A percentile compares a stretch with the other conserved stretches of the same genome.
Conservation (phyloP, 2,113 vertebrate genomes). For the Cephalopterus ornatus region DNA sequence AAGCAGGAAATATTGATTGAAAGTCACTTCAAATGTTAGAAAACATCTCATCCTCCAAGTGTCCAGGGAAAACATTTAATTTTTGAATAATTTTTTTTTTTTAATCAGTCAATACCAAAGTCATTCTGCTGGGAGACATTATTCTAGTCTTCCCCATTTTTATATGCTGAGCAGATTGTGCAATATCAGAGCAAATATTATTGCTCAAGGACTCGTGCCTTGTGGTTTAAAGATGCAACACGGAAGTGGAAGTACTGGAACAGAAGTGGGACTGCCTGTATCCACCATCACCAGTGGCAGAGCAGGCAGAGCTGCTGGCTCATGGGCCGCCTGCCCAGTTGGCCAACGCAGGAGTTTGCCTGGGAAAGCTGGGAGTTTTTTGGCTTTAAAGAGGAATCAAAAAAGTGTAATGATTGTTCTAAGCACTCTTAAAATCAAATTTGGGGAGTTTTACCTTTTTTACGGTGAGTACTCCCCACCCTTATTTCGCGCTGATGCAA, state of each 20-base stretch:
- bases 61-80: not conserved
- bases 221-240: not conserved
- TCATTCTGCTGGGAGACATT: not conserved
- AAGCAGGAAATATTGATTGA: not conserved
- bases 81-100: not conserved
- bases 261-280: not conserved
- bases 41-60: not conserved
- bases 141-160: not conserved
- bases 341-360: rapidly evolving
- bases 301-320: not conserved
- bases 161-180: not conserved
- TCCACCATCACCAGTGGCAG: not conserved
- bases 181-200: not conserved
- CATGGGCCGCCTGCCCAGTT: not conserved
- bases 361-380: not conserved
- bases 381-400: not conserved
- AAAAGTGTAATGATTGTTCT: not conserved
- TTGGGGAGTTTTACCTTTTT: not conserved
- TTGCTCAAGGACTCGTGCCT: not conserved
- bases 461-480: not conserved
- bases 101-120: not conserved
- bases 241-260: not conserved
- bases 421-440: not conserved
- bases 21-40: not conserved
- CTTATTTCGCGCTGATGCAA: not conserved